Evolutionary conservation across 2,797 vertebrate species (phyloP).

Genomic region (Epinephelus malabaricus): DNA sequence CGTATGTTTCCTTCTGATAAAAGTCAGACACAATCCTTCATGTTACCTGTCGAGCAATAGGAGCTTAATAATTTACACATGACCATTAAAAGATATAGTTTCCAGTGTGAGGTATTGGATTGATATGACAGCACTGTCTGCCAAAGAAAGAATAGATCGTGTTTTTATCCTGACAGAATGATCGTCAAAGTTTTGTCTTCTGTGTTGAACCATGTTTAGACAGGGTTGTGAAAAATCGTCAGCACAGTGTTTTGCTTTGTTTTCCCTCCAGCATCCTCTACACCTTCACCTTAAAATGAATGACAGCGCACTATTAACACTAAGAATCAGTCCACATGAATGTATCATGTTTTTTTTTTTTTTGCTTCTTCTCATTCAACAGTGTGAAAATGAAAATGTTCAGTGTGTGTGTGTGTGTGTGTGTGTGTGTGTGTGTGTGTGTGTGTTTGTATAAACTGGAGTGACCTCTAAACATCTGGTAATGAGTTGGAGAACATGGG

Average conservation of each 20-base stretch:
- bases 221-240: slow-evolving; percentile 38
- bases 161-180: slow-evolving; percentile 36
- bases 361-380: slow-evolving; percentile 24
- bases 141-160: slow-evolving; percentile 39
- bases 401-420: slow-evolving; percentile 2
- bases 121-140: slow-evolving; percentile 25
- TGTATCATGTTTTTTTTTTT: slow-evolving; percentile 53
- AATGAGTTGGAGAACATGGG: slow-evolving; percentile 67
- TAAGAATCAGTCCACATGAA: slow-evolving; percentile 73
- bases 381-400: slow-evolving; percentile 31
- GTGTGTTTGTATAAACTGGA: slow-evolving; percentile 46
- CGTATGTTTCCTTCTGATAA: slow-evolving; percentile 36
- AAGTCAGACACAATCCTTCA: slow-evolving; percentile 5
- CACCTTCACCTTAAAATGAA: slow-evolving; percentile 50
- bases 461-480: slow-evolving; percentile 79
- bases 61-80: slow-evolving; percentile 22
- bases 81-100: slow-evolving; percentile 2
- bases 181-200: slow-evolving; percentile 42
- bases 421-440: not conserved
- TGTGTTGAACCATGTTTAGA: slow-evolving; percentile 44
- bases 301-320: slow-evolving; percentile 53
- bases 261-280: slow-evolving; percentile 2
- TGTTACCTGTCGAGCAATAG: slow-evolving; percentile 44
- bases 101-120: slow-evolving; percentile 8
- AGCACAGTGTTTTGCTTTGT: slow-evolving; percentile 39